phyloP scores from a whole-genome alignment of 2,797 vertebrate species.

The Amblyraja radiata region DNA sequence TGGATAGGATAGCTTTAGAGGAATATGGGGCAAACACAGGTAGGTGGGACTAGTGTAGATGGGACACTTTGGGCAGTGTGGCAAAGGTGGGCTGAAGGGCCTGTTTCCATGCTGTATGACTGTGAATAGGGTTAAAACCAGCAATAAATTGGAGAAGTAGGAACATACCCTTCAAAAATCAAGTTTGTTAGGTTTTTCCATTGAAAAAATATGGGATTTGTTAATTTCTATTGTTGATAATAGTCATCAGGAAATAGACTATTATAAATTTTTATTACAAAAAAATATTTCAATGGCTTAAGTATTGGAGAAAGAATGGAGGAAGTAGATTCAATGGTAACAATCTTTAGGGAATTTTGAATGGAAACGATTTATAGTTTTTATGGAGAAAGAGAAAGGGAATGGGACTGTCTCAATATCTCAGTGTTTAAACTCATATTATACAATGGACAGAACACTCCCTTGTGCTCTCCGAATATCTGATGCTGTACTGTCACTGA shows the following conservation, averaged over 20 bases:
- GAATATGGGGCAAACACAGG: no score
- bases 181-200: no score
- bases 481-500: no score
- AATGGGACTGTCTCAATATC: neutral
- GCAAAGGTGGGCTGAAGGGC: no score
- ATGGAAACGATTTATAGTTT: neutral
- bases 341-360: neutral
- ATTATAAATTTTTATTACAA: neutral
- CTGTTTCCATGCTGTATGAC: no score
- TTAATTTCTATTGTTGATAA: neutral
- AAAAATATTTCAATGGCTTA: neutral
- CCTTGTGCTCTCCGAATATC: neutral
- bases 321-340: neutral
- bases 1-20: no score
- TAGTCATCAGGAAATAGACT: neutral
- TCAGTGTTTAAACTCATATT: neutral
- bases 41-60: no score
- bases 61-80: no score
- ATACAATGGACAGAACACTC: neutral
- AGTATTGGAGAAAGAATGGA: neutral
- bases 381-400: neutral
- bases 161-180: neutral
- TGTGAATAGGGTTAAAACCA: neutral
- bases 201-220: neutral
- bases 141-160: neutral